These are phyloP conservation scores for Diploptera punctata DNA, from an alignment of 2,888 invertebrate species.

Conservation along the genomic window DNA sequence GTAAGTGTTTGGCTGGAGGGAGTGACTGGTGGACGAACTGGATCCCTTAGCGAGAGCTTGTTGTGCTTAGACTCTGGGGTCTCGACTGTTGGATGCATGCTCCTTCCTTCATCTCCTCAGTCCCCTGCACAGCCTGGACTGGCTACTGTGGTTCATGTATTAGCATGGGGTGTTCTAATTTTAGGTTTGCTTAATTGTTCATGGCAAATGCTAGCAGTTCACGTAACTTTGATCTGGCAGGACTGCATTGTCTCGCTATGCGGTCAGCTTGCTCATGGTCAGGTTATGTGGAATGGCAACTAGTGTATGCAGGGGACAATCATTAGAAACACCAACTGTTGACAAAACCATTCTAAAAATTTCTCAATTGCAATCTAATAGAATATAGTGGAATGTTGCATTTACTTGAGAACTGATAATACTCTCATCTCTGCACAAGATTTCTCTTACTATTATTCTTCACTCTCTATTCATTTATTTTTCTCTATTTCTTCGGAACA, in stretches of 20 bases:
- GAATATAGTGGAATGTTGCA: constrained; percentile 21
- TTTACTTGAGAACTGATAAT: constrained; percentile 52
- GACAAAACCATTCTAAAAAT: neutral
- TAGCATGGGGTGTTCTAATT: constrained; percentile 24
- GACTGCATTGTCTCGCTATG: neutral
- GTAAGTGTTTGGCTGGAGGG: neutral
- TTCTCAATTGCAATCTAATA: neutral
- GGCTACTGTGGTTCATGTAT: constrained; percentile 24
- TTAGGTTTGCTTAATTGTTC: constrained; percentile 20
- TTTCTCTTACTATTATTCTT: constrained; percentile 17
- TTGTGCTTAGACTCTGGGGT: constrained; percentile 21
- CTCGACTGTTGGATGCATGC: constrained; percentile 1
- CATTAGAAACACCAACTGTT: constrained; percentile 22
- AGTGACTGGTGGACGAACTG: constrained; percentile 10
- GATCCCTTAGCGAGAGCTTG: constrained; percentile 17
- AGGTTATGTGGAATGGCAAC: neutral
- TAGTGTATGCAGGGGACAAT: constrained; percentile 19
- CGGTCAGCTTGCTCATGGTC: neutral
- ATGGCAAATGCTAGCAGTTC: constrained; percentile 9
- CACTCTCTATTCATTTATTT: constrained; percentile 23
- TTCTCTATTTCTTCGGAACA: constrained; percentile 26
- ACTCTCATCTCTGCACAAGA: constrained; percentile 44
- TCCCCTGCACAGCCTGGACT: constrained; percentile 35
- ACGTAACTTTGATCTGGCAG: neutral
- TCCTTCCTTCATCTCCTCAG: constrained; percentile 47